Conservation (phyloP, 2,888 invertebrate species). For the Acanthosepion esculentum region DNA sequence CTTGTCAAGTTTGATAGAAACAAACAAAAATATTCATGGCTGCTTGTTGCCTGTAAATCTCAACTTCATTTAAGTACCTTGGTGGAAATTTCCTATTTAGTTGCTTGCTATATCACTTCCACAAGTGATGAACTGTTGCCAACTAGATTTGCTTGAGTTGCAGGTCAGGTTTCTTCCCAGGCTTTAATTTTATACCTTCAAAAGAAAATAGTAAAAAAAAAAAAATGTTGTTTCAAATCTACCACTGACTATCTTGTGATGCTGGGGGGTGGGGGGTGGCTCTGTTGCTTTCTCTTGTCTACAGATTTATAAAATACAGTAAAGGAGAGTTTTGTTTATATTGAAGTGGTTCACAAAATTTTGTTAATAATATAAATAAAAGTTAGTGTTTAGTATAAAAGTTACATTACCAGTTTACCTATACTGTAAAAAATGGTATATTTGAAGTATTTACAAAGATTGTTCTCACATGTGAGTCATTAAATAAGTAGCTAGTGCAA, state of each 20-base stretch:
- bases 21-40: not conserved
- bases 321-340: not conserved
- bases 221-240: too few species aligned
- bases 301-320: not conserved
- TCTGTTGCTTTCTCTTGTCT: too few species aligned
- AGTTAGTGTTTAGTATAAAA: too few species aligned
- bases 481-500: too few species aligned
- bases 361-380: too few species aligned
- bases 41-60: not conserved
- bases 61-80: not conserved
- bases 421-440: too few species aligned
- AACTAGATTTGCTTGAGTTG: not conserved
- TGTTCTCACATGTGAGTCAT: too few species aligned
- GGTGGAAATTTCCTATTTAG: not conserved
- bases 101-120: not conserved
- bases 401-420: too few species aligned
- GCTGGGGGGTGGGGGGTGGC: too few species aligned
- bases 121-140: conserved; percentile 33
- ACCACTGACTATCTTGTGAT: too few species aligned
- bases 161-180: not conserved
- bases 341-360: not conserved
- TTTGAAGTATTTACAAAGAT: too few species aligned
- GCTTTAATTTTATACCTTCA: not conserved
- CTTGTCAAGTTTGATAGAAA: not conserved
- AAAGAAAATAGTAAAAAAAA: too few species aligned